phyloP scores from a whole-genome alignment of 2,113 vertebrate species.

The Lutjanus erythropterus region DNA sequence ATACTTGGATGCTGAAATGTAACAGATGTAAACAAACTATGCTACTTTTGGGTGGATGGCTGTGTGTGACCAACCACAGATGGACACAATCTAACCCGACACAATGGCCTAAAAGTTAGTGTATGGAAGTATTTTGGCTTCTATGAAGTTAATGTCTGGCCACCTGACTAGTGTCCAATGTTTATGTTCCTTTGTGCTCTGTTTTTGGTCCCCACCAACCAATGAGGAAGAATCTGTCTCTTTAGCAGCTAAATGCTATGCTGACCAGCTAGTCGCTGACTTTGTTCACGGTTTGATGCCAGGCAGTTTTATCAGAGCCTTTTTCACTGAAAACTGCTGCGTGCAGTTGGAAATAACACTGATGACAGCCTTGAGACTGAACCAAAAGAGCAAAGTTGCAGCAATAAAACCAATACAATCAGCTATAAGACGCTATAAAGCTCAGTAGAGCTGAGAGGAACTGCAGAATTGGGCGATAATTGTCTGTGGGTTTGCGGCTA shows the following conservation, averaged over 20 bases:
- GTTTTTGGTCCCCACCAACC: not conserved
- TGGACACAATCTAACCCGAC: too few relatives aligned
- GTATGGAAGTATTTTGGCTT: too few relatives aligned
- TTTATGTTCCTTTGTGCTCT: not conserved
- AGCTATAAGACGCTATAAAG: conserved; percentile 9
- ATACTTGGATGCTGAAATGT: too few relatives aligned
- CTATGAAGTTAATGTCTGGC: too few relatives aligned
- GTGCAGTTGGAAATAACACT: not conserved
- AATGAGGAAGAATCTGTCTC: not conserved
- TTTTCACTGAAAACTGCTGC: not conserved
- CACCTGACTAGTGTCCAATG: not conserved
- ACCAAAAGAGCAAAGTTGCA: not conserved
- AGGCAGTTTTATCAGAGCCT: not conserved
- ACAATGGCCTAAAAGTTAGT: too few relatives aligned
- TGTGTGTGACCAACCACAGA: too few relatives aligned
- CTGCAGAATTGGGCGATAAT: not conserved
- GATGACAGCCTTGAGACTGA: not conserved
- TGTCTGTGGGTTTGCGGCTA: conserved; percentile 9
- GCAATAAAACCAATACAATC: conserved; percentile 21
- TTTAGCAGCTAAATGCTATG: not conserved
- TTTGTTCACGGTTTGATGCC: not conserved
- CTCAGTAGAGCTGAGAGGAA: conserved; percentile 18
- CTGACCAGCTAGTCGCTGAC: not conserved
- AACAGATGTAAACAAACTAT: too few relatives aligned
- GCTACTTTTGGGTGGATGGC: too few relatives aligned